Conservation (phyloP, 2,797 vertebrate genomes). For the Hypotaenidia philippensis region DNA sequence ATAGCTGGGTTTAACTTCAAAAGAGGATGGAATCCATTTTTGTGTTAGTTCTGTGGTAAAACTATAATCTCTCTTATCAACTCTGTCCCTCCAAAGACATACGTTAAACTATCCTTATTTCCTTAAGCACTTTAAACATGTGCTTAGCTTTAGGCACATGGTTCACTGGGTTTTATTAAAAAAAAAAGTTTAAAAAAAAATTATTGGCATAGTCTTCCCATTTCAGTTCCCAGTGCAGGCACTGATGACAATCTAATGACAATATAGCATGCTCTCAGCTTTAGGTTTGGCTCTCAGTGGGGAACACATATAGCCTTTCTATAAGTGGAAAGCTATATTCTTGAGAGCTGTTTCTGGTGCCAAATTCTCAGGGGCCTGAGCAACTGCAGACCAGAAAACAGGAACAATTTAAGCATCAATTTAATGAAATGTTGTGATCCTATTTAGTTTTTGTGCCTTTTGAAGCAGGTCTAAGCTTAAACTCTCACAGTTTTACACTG, state of each 20-base stretch:
- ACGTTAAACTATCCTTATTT: background rate
- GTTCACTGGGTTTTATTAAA: constrained; percentile 26
- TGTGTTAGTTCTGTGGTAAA: constrained; percentile 11
- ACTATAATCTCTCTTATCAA: background rate
- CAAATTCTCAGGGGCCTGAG: background rate
- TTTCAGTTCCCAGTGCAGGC: background rate
- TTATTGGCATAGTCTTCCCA: background rate
- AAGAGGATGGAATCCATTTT: constrained; percentile 12
- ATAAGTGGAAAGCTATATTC: background rate
- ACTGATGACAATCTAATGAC: constrained; percentile 26
- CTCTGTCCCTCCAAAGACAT: background rate
- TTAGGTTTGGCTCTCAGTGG: background rate
- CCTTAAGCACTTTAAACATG: background rate
- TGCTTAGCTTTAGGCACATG: constrained; percentile 56
- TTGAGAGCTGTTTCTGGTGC: background rate
- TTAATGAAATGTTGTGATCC: background rate
- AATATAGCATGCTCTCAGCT: background rate
- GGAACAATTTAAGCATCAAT: background rate
- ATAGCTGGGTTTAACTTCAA: constrained; percentile 8
- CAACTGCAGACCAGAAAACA: background rate
- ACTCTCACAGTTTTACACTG: background rate
- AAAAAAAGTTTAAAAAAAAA: background rate
- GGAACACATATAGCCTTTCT: constrained; percentile 1
- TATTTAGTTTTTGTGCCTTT: background rate
- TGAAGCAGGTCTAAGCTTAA: background rate